These are phyloP conservation scores for Digitonthophagus gazella DNA, from an alignment of 2,888 invertebrate genomes.

Conservation along the genomic window DNA sequence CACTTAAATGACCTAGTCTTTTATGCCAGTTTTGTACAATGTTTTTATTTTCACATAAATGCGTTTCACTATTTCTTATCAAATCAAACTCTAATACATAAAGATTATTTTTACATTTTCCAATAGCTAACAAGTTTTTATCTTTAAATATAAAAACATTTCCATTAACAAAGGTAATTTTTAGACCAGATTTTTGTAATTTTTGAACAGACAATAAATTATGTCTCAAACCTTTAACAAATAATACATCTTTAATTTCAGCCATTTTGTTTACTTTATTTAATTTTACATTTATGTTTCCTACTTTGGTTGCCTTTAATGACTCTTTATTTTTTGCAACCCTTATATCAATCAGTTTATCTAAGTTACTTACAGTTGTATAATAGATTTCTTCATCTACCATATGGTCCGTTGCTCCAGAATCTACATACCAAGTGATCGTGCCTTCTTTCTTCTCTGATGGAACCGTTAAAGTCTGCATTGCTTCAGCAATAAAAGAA, in stretches of 20 bases:
- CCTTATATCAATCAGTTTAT: slow-evolving; percentile 4
- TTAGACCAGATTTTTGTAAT: slow-evolving; percentile 4
- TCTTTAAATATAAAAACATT: slow-evolving; percentile 5
- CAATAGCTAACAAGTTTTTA: background rate
- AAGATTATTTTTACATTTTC: slow-evolving; percentile 16
- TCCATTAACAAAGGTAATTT: slow-evolving; percentile 5
- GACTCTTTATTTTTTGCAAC: slow-evolving; percentile 16
- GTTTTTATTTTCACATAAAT: background rate
- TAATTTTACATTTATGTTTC: slow-evolving; percentile 13
- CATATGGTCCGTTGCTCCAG: slow-evolving; percentile 18
- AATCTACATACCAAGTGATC: background rate
- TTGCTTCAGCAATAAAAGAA: slow-evolving; percentile 1
- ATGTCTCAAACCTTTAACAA: slow-evolving; percentile 11
- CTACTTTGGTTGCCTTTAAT: slow-evolving; percentile 9
- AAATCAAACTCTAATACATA: slow-evolving; percentile 12
- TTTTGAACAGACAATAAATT: slow-evolving; percentile 20
- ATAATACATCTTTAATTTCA: slow-evolving; percentile 18
- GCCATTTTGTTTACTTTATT: slow-evolving; percentile 4
- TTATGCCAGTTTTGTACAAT: background rate
- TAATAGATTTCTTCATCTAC: slow-evolving; percentile 13
- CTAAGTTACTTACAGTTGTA: slow-evolving; percentile 6
- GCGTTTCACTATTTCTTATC: slow-evolving; percentile 6
- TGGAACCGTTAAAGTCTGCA: too few relatives aligned
- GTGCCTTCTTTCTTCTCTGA: background rate
- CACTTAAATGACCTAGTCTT: slow-evolving; percentile 14